Evolutionary conservation across 2,888 invertebrate species (phyloP).

Genomic region (Papilio gigon): DNA sequence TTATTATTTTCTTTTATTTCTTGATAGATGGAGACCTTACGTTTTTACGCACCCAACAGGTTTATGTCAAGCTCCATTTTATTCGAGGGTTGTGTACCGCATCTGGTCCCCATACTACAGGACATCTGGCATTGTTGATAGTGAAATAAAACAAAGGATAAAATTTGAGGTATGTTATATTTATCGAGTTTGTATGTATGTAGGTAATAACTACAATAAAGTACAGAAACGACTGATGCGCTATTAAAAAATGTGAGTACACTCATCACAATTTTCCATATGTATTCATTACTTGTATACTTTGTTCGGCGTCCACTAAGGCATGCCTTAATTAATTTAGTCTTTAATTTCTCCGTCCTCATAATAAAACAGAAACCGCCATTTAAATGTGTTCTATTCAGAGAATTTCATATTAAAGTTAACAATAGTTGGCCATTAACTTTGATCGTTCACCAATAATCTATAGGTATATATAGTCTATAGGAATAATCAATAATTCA

Average conservation of each 20-base stretch:
- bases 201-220: slow-evolving; percentile 81
- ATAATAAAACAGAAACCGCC: slow-evolving; percentile 59
- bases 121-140: slow-evolving; percentile 30
- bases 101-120: slow-evolving; percentile 16
- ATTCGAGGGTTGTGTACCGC: background rate
- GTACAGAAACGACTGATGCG: slow-evolving; percentile 79
- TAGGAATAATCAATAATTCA: no score
- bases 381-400: slow-evolving; percentile 44
- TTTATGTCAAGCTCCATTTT: background rate
- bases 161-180: slow-evolving; percentile 81
- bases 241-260: slow-evolving; percentile 72
- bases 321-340: slow-evolving; percentile 70
- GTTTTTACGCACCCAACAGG: no score
- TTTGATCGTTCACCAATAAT: slow-evolving; percentile 42
- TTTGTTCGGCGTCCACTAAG: slow-evolving; percentile 74
- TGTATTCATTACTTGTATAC: slow-evolving; percentile 80
- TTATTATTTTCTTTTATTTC: no score
- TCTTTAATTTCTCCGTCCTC: slow-evolving; percentile 80
- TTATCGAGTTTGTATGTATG: slow-evolving; percentile 82
- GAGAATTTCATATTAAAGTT: slow-evolving; percentile 43
- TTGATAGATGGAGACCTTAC: no score
- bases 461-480: no score
- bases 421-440: slow-evolving; percentile 33
- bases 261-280: slow-evolving; percentile 81
- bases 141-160: slow-evolving; percentile 56